Evolutionary conservation across 2,888 invertebrate genomes (phyloP), one percentile per base, ranked within the genome.

Genomic region (Ormyrus rosae): DNA sequence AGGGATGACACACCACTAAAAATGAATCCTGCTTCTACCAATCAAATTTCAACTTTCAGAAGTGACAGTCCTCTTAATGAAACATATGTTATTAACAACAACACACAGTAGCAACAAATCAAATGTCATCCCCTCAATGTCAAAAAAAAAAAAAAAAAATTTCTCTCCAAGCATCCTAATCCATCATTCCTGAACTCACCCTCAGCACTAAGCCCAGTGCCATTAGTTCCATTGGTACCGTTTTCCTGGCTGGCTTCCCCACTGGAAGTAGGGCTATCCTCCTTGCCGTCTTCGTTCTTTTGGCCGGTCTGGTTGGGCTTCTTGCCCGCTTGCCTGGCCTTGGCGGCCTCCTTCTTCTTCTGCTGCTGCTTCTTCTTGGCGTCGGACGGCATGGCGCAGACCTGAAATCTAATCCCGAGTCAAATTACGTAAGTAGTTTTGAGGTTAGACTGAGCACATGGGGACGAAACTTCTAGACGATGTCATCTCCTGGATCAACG

Each of bases 331-430:
- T 93, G 93, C 80, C 96, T 94, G 82, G 94, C 94, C 89, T 95
- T 96, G 5, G 96, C 96, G 74, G 97, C 97, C 85, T 98, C 98
- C 91, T 99, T 99, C 92, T 99, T 99, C 91, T 98, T 97, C 90
- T 97, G 97, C 89, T 97, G 98, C 91, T 98, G 96, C 90, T 98
- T 97, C 93, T 99, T 99, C 92, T 99, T 99, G 55, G 98, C 95
- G 92, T 99, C 99, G 87, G 99, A 99, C 91, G 99, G 99, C 99
- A 99, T 99, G 34, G 34, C 34, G 34, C 0, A 34, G 34, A 34
- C 34, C 34, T 34, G 34, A 34, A 34, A 34, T 34, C 85, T 11
- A n/a, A 46, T 48, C 48, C 46, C 50, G 7, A n/a, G 5, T 48
- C 19, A 10, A n/a, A 13, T 50, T 67, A 19, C 50, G 19, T 10